Conservation (phyloP, 2,888 invertebrate species). For the Drosophila antonietae region DNA sequence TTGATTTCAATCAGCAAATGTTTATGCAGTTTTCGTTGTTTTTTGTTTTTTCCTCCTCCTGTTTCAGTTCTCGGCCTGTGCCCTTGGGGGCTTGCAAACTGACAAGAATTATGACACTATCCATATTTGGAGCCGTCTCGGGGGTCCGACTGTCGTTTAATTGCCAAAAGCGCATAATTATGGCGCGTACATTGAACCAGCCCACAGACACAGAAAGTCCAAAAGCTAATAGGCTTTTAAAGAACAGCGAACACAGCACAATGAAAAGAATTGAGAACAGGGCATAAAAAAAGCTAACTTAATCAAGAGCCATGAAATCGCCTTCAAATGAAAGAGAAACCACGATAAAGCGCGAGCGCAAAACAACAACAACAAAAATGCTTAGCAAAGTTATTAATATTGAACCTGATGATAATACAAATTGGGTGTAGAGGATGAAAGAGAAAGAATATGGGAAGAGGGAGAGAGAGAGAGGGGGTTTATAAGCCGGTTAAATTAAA, state of each 20-base stretch:
- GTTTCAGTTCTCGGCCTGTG: slow-evolving; percentile 15
- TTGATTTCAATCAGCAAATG: slow-evolving; percentile 82
- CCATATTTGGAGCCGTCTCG: slow-evolving; percentile 68
- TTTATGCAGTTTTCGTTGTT: slow-evolving; percentile 70
- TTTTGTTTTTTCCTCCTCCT: slow-evolving; percentile 9
- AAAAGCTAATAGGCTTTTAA: slow-evolving; percentile 64
- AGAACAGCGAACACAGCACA: slow-evolving; percentile 1
- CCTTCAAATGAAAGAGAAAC: slow-evolving; percentile 63
- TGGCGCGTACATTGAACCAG: slow-evolving; percentile 64
- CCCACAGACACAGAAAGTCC: slow-evolving; percentile 3
- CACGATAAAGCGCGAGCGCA: slow-evolving; percentile 11
- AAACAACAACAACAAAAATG: slow-evolving; percentile 61
- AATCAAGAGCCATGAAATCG: slow-evolving; percentile 75
- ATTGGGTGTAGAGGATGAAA: slow-evolving; percentile 50
- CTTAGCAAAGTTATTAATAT: slow-evolving; percentile 70
- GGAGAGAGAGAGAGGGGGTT: not conserved
- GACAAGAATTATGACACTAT: slow-evolving; percentile 77
- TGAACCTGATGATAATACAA: slow-evolving; percentile 70
- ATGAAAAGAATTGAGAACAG: not conserved
- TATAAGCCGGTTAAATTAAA: slow-evolving; percentile 19
- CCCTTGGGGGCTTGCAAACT: slow-evolving; percentile 75
- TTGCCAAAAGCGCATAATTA: slow-evolving; percentile 78
- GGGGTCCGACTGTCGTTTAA: slow-evolving; percentile 62
- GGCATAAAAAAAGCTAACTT: slow-evolving; percentile 40
- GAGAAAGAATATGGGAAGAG: not conserved